Conservation (phyloP, 1,140 invertebrate genomes). For the Drosophila melanogaster region DNA sequence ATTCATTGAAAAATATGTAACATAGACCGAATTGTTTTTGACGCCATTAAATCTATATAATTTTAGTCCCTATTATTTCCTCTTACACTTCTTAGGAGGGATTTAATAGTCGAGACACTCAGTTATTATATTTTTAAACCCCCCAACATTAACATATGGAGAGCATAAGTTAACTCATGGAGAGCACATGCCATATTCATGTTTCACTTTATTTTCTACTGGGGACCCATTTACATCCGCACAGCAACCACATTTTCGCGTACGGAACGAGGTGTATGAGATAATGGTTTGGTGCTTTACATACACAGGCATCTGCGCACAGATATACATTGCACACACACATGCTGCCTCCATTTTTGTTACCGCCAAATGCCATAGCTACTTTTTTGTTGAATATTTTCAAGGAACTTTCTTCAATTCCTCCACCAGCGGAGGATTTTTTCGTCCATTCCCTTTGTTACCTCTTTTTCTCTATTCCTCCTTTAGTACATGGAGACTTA, state of each 20-base stretch:
- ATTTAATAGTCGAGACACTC: no score
- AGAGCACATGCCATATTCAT: not conserved
- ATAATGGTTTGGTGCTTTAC: constrained; percentile 46
- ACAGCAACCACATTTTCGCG: constrained; percentile 70
- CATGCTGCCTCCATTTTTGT: constrained; percentile 32
- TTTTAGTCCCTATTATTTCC: no score
- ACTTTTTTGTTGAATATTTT: constrained; percentile 72
- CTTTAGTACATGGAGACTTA: constrained; percentile 9
- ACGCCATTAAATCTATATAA: no score
- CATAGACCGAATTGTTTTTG: no score
- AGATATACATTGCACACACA: constrained; percentile 15
- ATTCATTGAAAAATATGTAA: no score
- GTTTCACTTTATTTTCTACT: constrained; percentile 26
- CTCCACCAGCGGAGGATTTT: constrained; percentile 53
- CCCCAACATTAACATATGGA: no score
- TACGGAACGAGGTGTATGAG: constrained; percentile 49
- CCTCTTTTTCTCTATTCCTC: constrained; percentile 14
- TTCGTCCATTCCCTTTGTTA: constrained; percentile 23
- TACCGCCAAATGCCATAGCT: constrained; percentile 58
- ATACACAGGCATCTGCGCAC: constrained; percentile 58
- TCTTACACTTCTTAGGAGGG: no score
- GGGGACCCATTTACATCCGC: constrained; percentile 24
- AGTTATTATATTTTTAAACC: no score
- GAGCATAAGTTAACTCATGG: no score
- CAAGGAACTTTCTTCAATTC: constrained; percentile 69